Evolutionary conservation across 2,113 vertebrate genomes (phyloP).

Genomic region (Dicentrarchus labrax): DNA sequence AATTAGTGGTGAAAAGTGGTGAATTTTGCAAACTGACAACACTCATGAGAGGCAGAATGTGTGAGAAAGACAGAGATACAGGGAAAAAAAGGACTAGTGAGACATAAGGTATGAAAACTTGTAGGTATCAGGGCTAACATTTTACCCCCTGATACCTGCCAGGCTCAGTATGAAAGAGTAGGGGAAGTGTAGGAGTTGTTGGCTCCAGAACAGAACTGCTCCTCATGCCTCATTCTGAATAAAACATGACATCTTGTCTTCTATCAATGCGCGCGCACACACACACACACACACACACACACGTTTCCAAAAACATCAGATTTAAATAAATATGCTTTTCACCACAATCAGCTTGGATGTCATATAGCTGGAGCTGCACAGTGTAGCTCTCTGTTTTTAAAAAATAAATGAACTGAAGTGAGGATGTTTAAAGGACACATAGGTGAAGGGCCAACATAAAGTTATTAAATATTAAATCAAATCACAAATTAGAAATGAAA

Average conservation of each 20-base stretch:
- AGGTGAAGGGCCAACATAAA: neutral
- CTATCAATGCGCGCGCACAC: conserved; percentile 1
- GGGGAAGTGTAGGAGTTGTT: conserved; percentile 25
- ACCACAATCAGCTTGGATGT: neutral
- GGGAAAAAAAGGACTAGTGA: conserved; percentile 1
- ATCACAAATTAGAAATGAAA: neutral
- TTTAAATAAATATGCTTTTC: neutral
- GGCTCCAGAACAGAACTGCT: conserved; percentile 25
- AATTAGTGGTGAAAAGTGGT: conserved; percentile 10
- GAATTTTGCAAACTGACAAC: neutral
- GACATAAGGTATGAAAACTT: neutral
- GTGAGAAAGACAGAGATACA: neutral
- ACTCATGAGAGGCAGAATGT: neutral
- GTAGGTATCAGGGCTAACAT: neutral
- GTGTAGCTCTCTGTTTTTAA: neutral
- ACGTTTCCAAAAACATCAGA: neutral
- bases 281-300: neutral
- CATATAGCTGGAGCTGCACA: neutral
- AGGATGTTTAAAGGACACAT: neutral
- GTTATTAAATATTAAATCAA: neutral
- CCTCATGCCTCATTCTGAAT: conserved; percentile 40
- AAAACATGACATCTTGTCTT: conserved; percentile 45
- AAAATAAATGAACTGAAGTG: conserved; percentile 13
- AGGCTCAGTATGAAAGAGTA: conserved; percentile 19
- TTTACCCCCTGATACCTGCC: neutral